Base-by-base conservation (phyloP, 2,888 invertebrate species). In the Alcis repandata region DNA sequence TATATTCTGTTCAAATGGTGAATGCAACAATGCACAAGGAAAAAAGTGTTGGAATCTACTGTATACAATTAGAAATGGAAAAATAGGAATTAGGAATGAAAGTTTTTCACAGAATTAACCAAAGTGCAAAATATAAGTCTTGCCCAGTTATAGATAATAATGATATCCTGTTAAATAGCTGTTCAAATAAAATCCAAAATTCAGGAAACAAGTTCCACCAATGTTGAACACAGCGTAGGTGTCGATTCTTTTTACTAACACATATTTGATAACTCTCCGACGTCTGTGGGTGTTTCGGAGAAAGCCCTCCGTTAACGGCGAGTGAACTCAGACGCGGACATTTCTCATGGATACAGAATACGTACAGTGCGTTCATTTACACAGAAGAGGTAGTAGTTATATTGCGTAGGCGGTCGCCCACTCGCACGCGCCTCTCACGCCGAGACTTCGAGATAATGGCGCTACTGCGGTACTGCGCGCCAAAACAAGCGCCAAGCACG, bases 401-500 rank as follows among this genome's bases (percentile, higher is more conserved):
- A 13, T 8, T 22, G 54, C 51, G 62, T 67, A 54, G 62, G 62
- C 62, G 59, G 33, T 36, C 63, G 59, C 67, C 67, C 56, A 63
- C 65, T 46, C 36, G 41, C 61, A 52, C 59, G 51, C 51, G 49
- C 32, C 51, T 59, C 51, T 57, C 68, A 63, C 70, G 69, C 41
- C 1, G 41, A 41, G 36, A 1, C 10, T 36, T 36, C n/a, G 41
- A 45, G 45, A 45, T 45, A 45, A 20, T 22, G 22, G 2, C 45
- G 46, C 19, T 1, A 13, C 53, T n/a, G n/a, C n/a, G n/a, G 6
- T 54, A 58, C 53, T 41, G 33, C 54, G 59, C 38, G 17, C 10
- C 71, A 61, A 70, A 70, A 77, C 58, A 58, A 63, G 48, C 32
- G 48, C n/a, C 27, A 27, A 27, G 9, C n/a, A n/a, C n/a, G n/a